Evolutionary conservation across 2,888 invertebrate species (phyloP), one percentile per base, ranked within the genome.

Genomic region (Rosalia funebris): DNA sequence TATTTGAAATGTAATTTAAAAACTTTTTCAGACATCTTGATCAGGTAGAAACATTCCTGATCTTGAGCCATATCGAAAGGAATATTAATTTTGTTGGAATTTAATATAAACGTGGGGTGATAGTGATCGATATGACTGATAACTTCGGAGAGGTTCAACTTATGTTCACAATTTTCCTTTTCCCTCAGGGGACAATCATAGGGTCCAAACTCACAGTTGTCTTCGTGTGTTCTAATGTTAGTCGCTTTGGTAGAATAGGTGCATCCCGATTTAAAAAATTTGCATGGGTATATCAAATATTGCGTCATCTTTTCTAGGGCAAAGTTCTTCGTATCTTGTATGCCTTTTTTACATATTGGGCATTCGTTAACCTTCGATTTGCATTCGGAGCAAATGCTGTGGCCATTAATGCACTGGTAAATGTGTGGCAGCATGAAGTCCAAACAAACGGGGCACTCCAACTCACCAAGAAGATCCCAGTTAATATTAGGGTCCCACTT

Each of bases 391-490:
- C 80, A 80, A 44, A 79, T 72, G 59, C 77, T 78, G 63, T 80
- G 79, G 2, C 80, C 79, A 1, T 65, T 65, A 1, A 65, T 44
- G 62, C 80, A 80, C 56, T 78, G 77, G 46, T 60, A 73, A 55
- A 80, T 79, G 0, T 78, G 78, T 1, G 79, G 74, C 0, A 73
- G 61, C 75, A 80, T 78, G 45, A 73, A 75, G 2, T 76, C 74
- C 7, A 74, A 70, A 54, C 80, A 80, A 4, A 79, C 70, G 1
- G 78, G 79, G 59, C 80, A 80, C 66, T 78, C 78, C 0, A 80
- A 36, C 42, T 71, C 69, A 4, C 52, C 17, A 0, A 71, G 57
- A 10, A 65, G n/a, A 0, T 66, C 64, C 68, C 67, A 68, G 16
- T 68, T 57, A 1, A 71, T 54, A 11, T 66, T 56, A 1, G 57